phyloP scores from a whole-genome alignment of 2,888 invertebrate genomes.

The Drosophila rellima region DNA sequence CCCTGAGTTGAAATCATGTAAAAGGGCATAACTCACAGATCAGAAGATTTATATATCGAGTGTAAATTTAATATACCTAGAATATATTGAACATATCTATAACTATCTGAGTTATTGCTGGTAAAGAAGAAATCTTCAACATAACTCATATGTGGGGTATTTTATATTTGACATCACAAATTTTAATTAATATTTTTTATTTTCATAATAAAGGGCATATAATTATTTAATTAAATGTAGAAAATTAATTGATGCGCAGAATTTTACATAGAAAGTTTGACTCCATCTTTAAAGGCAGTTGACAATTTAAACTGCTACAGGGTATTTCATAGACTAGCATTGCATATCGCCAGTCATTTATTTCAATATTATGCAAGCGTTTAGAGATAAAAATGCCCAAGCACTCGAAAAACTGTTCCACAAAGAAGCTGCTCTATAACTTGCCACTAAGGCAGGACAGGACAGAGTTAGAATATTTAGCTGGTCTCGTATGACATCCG shows the following conservation, averaged over 20 bases:
- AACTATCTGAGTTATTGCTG: not conserved
- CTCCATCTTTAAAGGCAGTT: not conserved
- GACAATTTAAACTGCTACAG: not conserved
- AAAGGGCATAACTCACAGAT: constrained; percentile 6
- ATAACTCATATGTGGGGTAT: not conserved
- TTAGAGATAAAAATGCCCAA: constrained; percentile 82
- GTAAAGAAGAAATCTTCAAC: too few relatives aligned
- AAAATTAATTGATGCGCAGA: too few relatives aligned
- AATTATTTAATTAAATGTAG: too few relatives aligned
- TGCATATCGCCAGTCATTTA: not conserved
- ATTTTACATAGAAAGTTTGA: not conserved
- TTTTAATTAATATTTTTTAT: too few relatives aligned
- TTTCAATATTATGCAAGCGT: constrained; percentile 65
- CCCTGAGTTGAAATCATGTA: constrained; percentile 1
- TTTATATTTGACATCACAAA: too few relatives aligned
- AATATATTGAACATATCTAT: not conserved
- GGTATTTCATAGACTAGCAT: constrained; percentile 1
- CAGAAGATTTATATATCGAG: not conserved
- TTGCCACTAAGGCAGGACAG: constrained; percentile 26
- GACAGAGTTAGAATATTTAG: constrained; percentile 15
- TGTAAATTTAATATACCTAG: constrained; percentile 7
- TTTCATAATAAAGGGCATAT: too few relatives aligned
- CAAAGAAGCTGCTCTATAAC: constrained; percentile 8
- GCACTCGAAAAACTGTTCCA: constrained; percentile 54
- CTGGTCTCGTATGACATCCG: constrained; percentile 45